Percentiles rank a stretch among this genome's conserved stretches.
These are phyloP conservation scores for Mormyrus hasselquistii DNA, from an alignment of 2,797 vertebrate genomes.

Conservation along the genomic window DNA sequence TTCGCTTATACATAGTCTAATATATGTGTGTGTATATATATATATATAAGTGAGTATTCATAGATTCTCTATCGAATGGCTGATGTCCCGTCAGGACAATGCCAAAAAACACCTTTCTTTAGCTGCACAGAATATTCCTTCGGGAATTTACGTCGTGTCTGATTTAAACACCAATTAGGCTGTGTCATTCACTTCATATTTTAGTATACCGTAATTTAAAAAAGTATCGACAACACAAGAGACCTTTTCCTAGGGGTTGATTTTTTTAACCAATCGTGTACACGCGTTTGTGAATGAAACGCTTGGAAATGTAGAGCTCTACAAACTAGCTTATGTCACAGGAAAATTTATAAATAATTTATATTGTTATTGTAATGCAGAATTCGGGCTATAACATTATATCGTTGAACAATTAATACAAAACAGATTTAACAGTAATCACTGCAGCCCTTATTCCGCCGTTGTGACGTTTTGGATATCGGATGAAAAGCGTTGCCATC, in stretches of 20 bases:
- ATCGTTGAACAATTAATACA: neutral
- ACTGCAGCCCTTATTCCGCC: neutral
- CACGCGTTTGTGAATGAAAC: neutral
- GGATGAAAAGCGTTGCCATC: constrained; percentile 38
- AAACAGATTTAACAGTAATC: neutral
- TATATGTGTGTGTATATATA: neutral
- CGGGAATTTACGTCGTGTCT: neutral
- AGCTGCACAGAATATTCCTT: neutral
- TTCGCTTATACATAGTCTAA: neutral
- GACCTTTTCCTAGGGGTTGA: neutral
- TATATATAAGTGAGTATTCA: neutral
- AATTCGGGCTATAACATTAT: neutral
- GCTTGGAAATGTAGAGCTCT: neutral
- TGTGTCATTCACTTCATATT: neutral
- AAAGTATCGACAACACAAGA: neutral
- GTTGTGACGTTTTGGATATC: constrained; percentile 22
- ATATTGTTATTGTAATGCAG: neutral
- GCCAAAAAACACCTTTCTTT: neutral
- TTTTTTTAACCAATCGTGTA: neutral
- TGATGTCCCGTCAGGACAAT: neutral
- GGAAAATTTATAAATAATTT: neutral
- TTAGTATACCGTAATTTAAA: neutral
- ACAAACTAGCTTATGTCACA: neutral
- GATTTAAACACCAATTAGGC: neutral
- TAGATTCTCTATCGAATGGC: neutral